Percentiles rank a stretch among this genome's conserved stretches.
phyloP scores from a whole-genome alignment of 2,113 vertebrate genomes.

The Passerina amoena region DNA sequence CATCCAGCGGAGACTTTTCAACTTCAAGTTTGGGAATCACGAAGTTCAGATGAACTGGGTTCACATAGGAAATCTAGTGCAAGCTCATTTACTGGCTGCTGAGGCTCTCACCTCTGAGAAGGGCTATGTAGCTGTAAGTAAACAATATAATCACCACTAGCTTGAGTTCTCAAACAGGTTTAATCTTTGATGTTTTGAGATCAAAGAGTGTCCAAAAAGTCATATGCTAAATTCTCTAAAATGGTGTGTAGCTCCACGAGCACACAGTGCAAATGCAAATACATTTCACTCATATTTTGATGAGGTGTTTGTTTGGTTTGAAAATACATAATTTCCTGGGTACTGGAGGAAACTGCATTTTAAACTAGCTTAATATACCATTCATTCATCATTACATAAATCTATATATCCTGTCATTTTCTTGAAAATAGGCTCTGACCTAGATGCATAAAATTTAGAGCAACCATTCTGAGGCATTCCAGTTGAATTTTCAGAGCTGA shows the following conservation, averaged over 20 bases:
- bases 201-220: background rate
- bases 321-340: background rate
- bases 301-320: background rate
- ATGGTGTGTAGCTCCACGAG: background rate
- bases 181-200: background rate
- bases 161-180: background rate
- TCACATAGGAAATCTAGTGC: constrained; percentile 86
- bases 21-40: constrained; percentile 85
- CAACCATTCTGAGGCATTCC: background rate
- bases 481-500: background rate
- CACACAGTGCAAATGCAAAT: background rate
- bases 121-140: constrained; percentile 84
- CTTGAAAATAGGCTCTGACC: background rate
- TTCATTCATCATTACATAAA: background rate
- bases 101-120: constrained; percentile 81
- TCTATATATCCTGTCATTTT: background rate
- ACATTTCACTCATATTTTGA: background rate
- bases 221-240: background rate
- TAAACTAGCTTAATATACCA: background rate
- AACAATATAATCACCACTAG: background rate
- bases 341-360: background rate
- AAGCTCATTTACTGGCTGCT: constrained; percentile 85
- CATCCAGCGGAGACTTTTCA: constrained; percentile 82
- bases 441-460: background rate
- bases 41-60: constrained; percentile 90